Evolutionary conservation across 1,140 invertebrate genomes (phyloP).

Genomic region (Calephelis virginiensis): DNA sequence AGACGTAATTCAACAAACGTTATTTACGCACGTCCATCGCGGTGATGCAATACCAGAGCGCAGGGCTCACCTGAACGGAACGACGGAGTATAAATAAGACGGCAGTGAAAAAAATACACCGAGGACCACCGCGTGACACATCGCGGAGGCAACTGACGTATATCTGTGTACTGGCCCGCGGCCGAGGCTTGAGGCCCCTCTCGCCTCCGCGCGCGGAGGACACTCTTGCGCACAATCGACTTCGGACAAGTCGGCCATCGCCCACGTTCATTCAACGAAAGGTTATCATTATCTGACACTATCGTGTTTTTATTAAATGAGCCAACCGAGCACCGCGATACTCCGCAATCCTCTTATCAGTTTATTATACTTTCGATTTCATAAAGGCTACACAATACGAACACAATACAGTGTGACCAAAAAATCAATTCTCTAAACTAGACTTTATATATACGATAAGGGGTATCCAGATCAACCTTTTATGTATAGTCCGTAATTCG

Average conservation of each 20-base stretch:
- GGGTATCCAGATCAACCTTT: too few relatives aligned
- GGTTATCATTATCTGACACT: slow-evolving; percentile 13
- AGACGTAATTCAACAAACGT: slow-evolving; percentile 5
- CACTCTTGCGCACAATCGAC: not conserved
- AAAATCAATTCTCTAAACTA: too few relatives aligned
- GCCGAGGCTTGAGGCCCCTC: slow-evolving; percentile 1
- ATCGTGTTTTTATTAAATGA: slow-evolving; percentile 3
- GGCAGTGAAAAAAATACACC: slow-evolving; percentile 68
- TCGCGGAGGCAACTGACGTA: slow-evolving; percentile 42
- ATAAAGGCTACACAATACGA: not conserved
- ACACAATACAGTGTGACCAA: not conserved
- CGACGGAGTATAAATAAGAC: slow-evolving; percentile 64
- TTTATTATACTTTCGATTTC: not conserved
- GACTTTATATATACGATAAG: too few relatives aligned
- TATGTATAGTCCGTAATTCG: too few relatives aligned
- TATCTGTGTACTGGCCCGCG: slow-evolving; percentile 10
- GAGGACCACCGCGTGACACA: slow-evolving; percentile 69
- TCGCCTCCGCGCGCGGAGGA: slow-evolving; percentile 15
- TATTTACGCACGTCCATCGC: slow-evolving; percentile 15
- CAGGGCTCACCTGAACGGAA: slow-evolving; percentile 67
- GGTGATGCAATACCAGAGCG: slow-evolving; percentile 10
- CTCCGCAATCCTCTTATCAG: slow-evolving; percentile 2
- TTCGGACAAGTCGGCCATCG: not conserved
- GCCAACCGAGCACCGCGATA: not conserved
- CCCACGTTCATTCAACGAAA: slow-evolving; percentile 9